Evolutionary conservation across 2,113 vertebrate species (phyloP).

Genomic region (Colius striatus): DNA sequence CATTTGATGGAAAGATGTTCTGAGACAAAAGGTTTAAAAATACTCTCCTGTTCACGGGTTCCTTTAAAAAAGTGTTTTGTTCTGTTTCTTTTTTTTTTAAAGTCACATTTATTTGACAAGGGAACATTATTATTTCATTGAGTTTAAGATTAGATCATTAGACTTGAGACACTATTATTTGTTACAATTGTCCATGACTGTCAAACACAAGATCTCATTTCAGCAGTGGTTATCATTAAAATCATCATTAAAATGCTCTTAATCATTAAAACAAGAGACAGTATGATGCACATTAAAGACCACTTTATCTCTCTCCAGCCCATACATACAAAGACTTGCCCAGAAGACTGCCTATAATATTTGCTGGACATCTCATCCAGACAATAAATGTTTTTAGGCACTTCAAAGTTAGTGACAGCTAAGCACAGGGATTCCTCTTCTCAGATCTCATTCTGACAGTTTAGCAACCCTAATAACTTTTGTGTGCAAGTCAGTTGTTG

Average conservation of each 20-base stretch:
- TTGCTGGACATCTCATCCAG: neutral
- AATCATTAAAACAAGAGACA: neutral
- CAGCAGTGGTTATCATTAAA: neutral
- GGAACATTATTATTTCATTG: neutral
- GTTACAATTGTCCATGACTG: neutral
- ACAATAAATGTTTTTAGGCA: neutral
- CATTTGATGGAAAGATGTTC: conserved; percentile 11
- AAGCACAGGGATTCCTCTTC: neutral
- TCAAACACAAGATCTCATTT: neutral
- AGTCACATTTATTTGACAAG: neutral
- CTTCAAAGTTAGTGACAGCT: neutral
- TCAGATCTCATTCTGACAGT: neutral
- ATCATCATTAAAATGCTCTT: neutral
- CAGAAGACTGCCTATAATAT: neutral
- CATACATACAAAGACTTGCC: neutral
- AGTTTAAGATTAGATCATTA: conserved; percentile 28
- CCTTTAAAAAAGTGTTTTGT: neutral
- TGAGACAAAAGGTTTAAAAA: conserved; percentile 39
- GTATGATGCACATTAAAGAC: neutral
- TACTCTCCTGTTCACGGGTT: neutral
- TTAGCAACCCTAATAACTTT: neutral
- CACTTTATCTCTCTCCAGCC: neutral
- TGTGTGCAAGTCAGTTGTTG: neutral
- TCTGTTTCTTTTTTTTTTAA: neutral
- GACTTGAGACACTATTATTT: neutral